Evolutionary conservation across 2,888 invertebrate species (phyloP).

Genomic region (Ophion ellenae): DNA sequence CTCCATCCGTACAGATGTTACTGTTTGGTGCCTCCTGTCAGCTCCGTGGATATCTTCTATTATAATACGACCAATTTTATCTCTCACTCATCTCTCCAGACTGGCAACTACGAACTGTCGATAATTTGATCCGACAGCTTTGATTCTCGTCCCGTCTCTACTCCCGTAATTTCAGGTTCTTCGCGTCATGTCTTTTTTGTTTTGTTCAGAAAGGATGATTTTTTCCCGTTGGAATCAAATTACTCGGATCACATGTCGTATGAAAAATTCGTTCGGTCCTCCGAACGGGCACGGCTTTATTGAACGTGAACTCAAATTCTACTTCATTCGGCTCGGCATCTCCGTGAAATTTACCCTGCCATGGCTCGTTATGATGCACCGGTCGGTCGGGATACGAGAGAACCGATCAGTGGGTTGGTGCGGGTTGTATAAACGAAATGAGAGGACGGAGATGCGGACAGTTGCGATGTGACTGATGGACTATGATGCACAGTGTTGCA

Average conservation of each 20-base stretch:
- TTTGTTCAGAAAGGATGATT: not conserved
- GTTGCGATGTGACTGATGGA: constrained; percentile 10
- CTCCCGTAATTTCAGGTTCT: constrained; percentile 1
- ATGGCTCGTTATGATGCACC: constrained; percentile 46
- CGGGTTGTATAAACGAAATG: constrained; percentile 36
- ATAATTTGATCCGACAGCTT: constrained; percentile 22
- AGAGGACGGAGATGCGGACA: constrained; percentile 19
- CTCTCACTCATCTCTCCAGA: not conserved
- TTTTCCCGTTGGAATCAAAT: constrained; percentile 8
- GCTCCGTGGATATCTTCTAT: not conserved
- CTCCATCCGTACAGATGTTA: not conserved
- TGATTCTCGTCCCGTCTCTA: not conserved
- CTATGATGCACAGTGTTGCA: not conserved
- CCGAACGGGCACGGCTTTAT: not conserved
- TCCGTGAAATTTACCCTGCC: constrained; percentile 38
- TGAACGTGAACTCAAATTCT: not conserved
- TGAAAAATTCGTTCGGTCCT: not conserved
- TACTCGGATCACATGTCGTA: not conserved
- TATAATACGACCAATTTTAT: constrained; percentile 10
- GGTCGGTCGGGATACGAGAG: constrained; percentile 13
- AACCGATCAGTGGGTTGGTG: not conserved
- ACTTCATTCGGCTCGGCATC: constrained; percentile 28
- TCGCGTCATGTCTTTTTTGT: not conserved
- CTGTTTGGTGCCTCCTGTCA: not conserved
- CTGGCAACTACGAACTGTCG: not conserved